Base-by-base conservation (phyloP, 2,797 vertebrate genomes). In the Gymnoscopelus microlampas region DNA sequence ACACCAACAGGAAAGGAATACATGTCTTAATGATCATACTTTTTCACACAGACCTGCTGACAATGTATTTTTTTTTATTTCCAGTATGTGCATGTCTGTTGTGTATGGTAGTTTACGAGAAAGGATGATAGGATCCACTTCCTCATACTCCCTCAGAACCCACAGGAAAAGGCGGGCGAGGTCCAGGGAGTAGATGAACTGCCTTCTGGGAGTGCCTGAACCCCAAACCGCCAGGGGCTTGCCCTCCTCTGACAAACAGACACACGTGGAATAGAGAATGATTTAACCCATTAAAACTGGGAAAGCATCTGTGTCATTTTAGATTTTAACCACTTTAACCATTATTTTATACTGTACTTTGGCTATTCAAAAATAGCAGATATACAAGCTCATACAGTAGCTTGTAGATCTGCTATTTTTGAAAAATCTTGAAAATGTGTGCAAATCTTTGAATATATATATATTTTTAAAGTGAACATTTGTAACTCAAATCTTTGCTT, bases 151-250 rank as follows among this genome's bases (percentile, higher is more conserved):
- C 66, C 95, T 88, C 70, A 99, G 87, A 7, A 97, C 97, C 97
- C 97, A 99, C 53, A 99, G 66, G 73, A 99, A 95, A 59, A 99
- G 95, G 15, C 94, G 93, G 2, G 97, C 98, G 85, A 99, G 78
- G 83, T 99, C 98, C 92, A 97, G 70, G 1, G 97, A 98, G 85
- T 98, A 99, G 78, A 99, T 98, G 87, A 99, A 99, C 85, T 99
- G 98, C 12, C 98, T 92, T 63, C 94, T 92, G 1, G 97, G 95
- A 11, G 89, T 92, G 19, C 97, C 97, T 0, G 97, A 96, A 9
- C 98, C 98, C 97, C 97, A 99, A 24, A 98, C 88, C 0, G 89
- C 89, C 82, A 99, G 83, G 0, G 95, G 82, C 0, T 92, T 93
- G 35, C 93, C 91, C 0, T 93, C 91, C 82, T 95, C 98, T 99